A percentile compares a stretch with the other conserved stretches of the same genome.
phyloP scores from a whole-genome alignment of 2,797 vertebrate species.

The Anabacerthia variegaticeps region DNA sequence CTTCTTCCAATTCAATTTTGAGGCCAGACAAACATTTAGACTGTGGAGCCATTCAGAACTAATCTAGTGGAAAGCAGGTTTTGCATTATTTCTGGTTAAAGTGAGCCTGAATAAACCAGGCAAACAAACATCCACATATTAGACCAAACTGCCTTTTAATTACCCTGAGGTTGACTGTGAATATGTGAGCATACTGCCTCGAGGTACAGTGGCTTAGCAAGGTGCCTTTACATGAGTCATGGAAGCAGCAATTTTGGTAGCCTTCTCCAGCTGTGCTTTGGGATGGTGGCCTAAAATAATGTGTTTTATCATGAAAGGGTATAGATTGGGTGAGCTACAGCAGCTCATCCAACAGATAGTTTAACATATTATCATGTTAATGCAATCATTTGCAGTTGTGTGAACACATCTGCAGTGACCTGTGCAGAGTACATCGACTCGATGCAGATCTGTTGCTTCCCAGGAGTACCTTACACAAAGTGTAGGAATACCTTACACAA shows the following conservation, averaged over 20 bases:
- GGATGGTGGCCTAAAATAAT: neutral
- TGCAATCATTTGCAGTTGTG: neutral
- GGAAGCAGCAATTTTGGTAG: neutral
- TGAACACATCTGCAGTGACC: neutral
- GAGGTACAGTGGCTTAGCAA: neutral
- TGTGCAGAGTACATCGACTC: neutral
- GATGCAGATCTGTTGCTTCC: neutral
- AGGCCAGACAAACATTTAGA: neutral
- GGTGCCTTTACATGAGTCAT: neutral
- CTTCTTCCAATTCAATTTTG: neutral
- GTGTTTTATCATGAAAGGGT: neutral
- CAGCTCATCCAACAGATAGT: neutral
- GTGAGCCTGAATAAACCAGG: neutral
- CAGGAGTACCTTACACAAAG: neutral
- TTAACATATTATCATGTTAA: neutral
- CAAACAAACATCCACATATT: neutral
- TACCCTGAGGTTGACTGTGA: neutral
- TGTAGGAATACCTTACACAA: neutral
- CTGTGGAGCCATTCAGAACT: neutral
- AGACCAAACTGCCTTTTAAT: neutral
- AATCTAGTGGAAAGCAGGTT: neutral
- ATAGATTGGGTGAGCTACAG: neutral
- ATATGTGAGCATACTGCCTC: rapidly evolving
- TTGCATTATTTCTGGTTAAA: neutral
- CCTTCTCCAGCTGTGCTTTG: neutral